These are phyloP conservation scores for Halcyon senegalensis DNA, from an alignment of 2,113 vertebrate genomes.

Conservation along the genomic window DNA sequence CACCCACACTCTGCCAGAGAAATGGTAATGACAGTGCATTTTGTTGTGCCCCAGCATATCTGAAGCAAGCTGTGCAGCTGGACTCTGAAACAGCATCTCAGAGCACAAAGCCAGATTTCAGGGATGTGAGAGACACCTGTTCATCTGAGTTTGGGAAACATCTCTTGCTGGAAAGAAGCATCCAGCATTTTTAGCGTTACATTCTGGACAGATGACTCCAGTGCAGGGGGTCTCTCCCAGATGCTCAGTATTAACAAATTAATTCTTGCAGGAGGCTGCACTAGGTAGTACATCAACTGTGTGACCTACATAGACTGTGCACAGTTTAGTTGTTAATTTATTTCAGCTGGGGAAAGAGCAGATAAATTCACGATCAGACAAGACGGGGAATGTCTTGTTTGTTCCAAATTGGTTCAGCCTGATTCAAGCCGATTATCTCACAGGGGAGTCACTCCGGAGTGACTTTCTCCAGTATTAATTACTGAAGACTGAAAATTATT, in stretches of 20 bases:
- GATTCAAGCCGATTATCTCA: not conserved
- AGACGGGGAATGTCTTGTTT: not conserved
- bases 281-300: not conserved
- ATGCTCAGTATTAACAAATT: conserved; percentile 12
- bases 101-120: not conserved
- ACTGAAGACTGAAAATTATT: not conserved
- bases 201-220: not conserved
- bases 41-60: conserved; percentile 2
- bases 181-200: not conserved
- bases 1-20: conserved; percentile 39
- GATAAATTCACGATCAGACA: not conserved
- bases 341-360: not conserved
- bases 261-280: conserved; percentile 10
- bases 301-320: not conserved
- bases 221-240: not conserved
- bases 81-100: not conserved
- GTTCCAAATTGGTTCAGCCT: conserved; percentile 7
- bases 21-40: conserved; percentile 11
- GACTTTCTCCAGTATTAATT: not conserved
- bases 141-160: not conserved
- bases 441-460: not conserved
- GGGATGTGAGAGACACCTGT: not conserved
- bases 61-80: conserved; percentile 48
- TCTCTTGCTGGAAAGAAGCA: not conserved
- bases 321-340: not conserved